Evolutionary conservation across 1,140 invertebrate genomes (phyloP), one percentile per base, ranked within the genome.

Genomic region (Galleria mellonella): DNA sequence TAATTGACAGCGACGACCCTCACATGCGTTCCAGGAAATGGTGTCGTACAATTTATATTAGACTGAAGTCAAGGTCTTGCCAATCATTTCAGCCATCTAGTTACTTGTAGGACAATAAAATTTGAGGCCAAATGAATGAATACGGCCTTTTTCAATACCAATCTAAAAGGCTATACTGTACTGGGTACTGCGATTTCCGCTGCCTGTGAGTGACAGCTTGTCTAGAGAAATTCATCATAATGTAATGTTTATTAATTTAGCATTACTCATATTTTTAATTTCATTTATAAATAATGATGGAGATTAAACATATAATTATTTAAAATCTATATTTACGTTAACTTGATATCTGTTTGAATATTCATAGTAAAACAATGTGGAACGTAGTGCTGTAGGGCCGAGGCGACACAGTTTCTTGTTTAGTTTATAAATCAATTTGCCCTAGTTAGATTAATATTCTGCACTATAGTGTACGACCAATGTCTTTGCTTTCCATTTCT

Each of bases 351-450:
- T 59, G 60, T 64, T 72, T 78, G 61, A 59, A 72, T 74, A 77
- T 78, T 74, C 65, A 72, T 79, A 49, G 59, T 53, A 61, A 64
- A 67, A 76, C 61, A 75, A 81, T 71, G 69, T 77, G 55, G 68
- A 74, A 69, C 65, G 52, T 61, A 59, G 58, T 68, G 62, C 56
- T 65, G 45, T 71, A 71, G 66, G 74, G 66, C 68, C 63, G 73
- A 79, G 73, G 72, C 72, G 75, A 70, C 75, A 77, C 72, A 68
- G 68, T 77, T 83, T 79, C 71, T 72, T 65, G 63, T 70, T 75
- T 57, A 60, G 69, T 63, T 68, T 72, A 72, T 79, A 78, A 82
- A 75, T 78, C 71, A 73, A 71, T 73, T 55, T 71, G 74, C 72
- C 68, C 75, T 53, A 77, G 72, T 76, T 77, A 78, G 70, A 83